Evolutionary conservation across 2,113 vertebrate species (phyloP), one percentile per base, ranked within the genome.

Genomic region (Catharus fuscescens): DNA sequence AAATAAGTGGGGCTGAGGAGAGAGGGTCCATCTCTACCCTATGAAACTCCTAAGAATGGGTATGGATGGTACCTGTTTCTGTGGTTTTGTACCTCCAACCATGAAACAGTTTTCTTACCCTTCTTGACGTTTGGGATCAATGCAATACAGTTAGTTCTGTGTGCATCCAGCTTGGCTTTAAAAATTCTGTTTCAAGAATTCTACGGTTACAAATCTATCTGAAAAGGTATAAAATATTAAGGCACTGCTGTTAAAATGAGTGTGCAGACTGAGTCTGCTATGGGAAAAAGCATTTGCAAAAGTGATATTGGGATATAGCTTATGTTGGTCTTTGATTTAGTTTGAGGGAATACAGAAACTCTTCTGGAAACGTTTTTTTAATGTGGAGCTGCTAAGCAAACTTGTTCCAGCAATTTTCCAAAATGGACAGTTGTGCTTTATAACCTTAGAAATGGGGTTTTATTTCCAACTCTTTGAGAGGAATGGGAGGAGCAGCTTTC

Each of bases 391-490:
- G 52, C 53, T 42, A 92, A 80, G 64, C 20, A 67, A 83, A 64
- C 54, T 90, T 77, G 42, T 80, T 92, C 42, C 86, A 76, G 28
- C 25, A 56, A 23, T 93, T 65, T 84, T 86, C 60, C n/a, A 65
- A 90, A 92, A 73, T 53, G 60, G 32, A 81, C 8, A 3, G 0
- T 25, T 94, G 65, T 84, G 80, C 60, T 93, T 93, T 90, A 61
- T 95, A 83, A 92, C 93, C 94, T 94, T 80, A 92, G 88, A 92
- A 76, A 52, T 8, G 4, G 20, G 31, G 31, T 3, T 90, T 93
- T 92, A 93, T 96, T 94, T 90, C 61, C 53, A 95, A 76, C 86
- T 45, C 48, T 94, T 90, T 76, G 57, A 81, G 72, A 71, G 38
- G 19, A 40, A 77, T 36, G 64, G 67, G 85, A 81, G 80, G 76